Evolutionary conservation across 1,140 invertebrate genomes (phyloP), one percentile per base, ranked within the genome.

Genomic region (Aphidius gifuensis): DNA sequence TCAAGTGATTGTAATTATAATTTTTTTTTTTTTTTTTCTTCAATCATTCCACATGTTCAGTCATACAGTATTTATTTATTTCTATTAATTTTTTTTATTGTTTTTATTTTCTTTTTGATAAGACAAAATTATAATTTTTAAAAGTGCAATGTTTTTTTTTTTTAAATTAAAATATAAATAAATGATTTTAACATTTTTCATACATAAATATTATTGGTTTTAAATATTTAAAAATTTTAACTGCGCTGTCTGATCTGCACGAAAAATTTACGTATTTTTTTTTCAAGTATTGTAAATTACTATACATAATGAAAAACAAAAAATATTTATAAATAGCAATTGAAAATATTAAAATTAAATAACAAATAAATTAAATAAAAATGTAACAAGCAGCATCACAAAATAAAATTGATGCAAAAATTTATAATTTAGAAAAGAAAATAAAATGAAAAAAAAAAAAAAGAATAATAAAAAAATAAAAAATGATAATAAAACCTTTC

Each of bases 251-350:
- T 74, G 66, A 75, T 62, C 65, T 77, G 72, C 69, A 79, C 71
- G 73, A 71, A 74, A 64, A 75, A 72, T 73, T 75, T 65, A 74
- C 75, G 73, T 76, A 79, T 79, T 77, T 79, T 16, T 16, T 16
- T 79, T 78, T 68, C 74, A 78, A 74, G 66, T 73, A 73, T 71
- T 76, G 75, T 79, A 77, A 71, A 79, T 79, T 77, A 71, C 66
- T 23, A 45, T 57, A 57, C 21, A 45, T 54, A 54, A 71, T 68
- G 75, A 76, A 75, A 77, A 74, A 75, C 75, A 76, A 71, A 70
- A 71, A 71, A 71, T 68, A 71, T 74, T 70, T 75, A 74, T 74
- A 74, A 70, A 73, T 68, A 69, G 64, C 66, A 40, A 57, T 57
- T 57, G 55, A 44, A 42, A 21, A 46, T 32, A 61, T 38, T 51